Conservation (phyloP, 2,113 vertebrate species). For the Sula dactylatra region DNA sequence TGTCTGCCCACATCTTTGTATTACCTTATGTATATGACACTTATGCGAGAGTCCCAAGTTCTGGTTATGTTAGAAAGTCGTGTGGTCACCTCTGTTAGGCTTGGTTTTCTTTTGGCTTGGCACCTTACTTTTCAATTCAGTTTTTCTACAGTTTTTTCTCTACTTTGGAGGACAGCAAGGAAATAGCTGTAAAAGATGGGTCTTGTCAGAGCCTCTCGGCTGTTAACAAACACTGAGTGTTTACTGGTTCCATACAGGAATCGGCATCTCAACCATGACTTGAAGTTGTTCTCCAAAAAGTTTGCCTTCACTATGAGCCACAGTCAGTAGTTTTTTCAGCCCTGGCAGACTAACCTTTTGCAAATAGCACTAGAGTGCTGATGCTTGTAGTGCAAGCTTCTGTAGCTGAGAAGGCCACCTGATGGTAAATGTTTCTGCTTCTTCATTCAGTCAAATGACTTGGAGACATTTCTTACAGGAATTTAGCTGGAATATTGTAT, state of each 20-base stretch:
- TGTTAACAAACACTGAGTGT: not conserved
- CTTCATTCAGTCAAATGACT: not conserved
- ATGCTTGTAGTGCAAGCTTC: not conserved
- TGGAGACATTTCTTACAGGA: not conserved
- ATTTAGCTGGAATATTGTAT: not conserved
- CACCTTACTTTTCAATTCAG: not conserved
- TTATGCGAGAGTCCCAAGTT: not conserved
- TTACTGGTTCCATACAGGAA: not conserved
- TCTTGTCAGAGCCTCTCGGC: not conserved
- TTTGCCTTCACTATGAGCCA: not conserved
- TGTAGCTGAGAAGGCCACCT: conserved; percentile 5
- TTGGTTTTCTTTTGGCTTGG: not conserved
- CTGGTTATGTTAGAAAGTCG: not conserved
- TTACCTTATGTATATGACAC: not conserved
- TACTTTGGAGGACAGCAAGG: not conserved
- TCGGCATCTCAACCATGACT: not conserved
- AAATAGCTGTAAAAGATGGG: not conserved
- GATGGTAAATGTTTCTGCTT: conserved; percentile 34
- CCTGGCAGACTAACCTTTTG: not conserved
- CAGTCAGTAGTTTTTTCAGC: not conserved
- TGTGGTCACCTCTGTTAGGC: accelerated
- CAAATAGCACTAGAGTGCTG: not conserved
- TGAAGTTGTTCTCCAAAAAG: not conserved
- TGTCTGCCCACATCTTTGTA: not conserved
- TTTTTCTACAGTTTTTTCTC: not conserved